Evolutionary conservation across 1,140 invertebrate species (phyloP).

Genomic region (Neodiprion virginianus): DNA sequence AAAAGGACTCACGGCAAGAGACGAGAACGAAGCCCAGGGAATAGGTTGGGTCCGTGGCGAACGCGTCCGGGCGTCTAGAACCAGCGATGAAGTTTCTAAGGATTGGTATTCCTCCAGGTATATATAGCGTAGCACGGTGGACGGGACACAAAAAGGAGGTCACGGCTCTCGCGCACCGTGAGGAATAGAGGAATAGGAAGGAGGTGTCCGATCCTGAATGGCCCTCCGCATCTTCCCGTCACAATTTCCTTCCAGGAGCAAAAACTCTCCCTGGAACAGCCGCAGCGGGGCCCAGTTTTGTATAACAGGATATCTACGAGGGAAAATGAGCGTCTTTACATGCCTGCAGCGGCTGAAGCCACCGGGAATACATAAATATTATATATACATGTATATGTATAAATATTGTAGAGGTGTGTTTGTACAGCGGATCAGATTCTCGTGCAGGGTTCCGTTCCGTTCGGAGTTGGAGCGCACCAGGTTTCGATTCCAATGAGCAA

Average conservation of each 20-base stretch:
- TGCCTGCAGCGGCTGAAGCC: no score
- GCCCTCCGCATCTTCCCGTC: no score
- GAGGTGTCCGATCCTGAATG: background rate
- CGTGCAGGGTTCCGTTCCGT: background rate
- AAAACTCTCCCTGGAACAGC: background rate
- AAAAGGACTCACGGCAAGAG: background rate
- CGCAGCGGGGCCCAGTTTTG: background rate
- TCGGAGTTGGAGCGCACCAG: background rate
- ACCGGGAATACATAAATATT: no score
- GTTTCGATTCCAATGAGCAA: no score
- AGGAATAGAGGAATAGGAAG: background rate
- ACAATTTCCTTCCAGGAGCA: background rate
- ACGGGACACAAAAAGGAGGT: conserved; percentile 4
- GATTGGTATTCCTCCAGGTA: background rate
- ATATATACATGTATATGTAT: no score
- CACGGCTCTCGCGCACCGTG: background rate
- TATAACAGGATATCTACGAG: background rate
- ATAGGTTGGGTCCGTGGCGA: background rate
- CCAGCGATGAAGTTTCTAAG: background rate
- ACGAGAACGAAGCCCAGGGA: background rate
- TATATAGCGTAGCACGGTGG: background rate
- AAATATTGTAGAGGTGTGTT: no score
- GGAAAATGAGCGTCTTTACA: background rate
- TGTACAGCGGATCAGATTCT: no score
- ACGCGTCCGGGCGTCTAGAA: background rate